Conservation (phyloP, 2,888 invertebrate species). For the Drosophila birchii region DNA sequence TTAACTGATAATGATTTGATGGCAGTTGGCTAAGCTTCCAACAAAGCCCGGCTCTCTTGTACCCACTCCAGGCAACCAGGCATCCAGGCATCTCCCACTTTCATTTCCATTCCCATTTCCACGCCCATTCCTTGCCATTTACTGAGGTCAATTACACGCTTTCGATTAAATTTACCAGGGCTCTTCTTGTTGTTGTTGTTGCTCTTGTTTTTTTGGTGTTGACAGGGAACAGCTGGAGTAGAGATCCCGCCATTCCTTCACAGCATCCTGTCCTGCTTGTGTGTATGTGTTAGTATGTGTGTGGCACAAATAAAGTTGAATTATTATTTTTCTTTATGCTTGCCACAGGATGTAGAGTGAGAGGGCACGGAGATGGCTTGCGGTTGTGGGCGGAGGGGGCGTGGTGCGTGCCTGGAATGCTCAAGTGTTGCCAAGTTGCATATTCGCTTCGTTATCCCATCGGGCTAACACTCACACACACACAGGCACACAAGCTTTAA, state of each 20-base stretch:
- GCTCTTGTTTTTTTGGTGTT: constrained; percentile 58
- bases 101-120: constrained; percentile 36
- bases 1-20: constrained; percentile 79
- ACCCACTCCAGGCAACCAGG: constrained; percentile 1
- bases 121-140: constrained; percentile 66
- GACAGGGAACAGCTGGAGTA: constrained; percentile 71
- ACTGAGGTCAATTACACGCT: constrained; percentile 79
- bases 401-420: constrained; percentile 71
- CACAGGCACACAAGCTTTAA: constrained; percentile 36
- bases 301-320: constrained; percentile 79
- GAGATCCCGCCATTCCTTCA: constrained; percentile 42
- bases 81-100: background rate
- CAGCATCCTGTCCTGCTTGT: constrained; percentile 1
- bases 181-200: constrained; percentile 21
- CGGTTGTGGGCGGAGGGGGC: constrained; percentile 56
- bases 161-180: constrained; percentile 78
- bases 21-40: constrained; percentile 78
- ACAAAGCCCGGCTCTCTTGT: constrained; percentile 60
- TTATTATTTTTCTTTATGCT: constrained; percentile 78
- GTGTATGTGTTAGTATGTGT: constrained; percentile 40
- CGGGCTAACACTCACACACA: constrained; percentile 28
- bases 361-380: constrained; percentile 15
- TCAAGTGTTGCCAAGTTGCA: constrained; percentile 74
- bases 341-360: constrained; percentile 1
- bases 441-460: constrained; percentile 73